Conservation (phyloP, 2,888 invertebrate species). For the Euplagia quadripunctaria region DNA sequence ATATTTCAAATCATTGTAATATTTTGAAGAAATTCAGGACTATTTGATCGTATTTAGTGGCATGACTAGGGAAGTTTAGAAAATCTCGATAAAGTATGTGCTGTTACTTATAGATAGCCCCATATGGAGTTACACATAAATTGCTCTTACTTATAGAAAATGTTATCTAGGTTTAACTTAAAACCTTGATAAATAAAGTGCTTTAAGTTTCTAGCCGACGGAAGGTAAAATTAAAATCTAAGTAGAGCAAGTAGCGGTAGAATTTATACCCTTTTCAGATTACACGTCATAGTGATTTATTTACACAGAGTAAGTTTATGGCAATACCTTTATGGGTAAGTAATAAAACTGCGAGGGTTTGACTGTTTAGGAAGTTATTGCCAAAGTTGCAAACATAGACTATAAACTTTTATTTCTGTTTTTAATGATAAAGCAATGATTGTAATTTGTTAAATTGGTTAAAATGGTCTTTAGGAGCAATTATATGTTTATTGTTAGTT, state of each 20-base stretch:
- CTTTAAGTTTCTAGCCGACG: neutral
- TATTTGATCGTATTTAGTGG: neutral
- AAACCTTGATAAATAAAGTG: neutral
- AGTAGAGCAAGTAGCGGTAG: conserved; percentile 27
- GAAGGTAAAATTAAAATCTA: conserved; percentile 24
- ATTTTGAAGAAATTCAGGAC: neutral
- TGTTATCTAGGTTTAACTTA: too few relatives aligned
- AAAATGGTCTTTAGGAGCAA: too few relatives aligned
- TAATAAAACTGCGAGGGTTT: conserved; percentile 53
- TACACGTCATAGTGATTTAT: conserved; percentile 38
- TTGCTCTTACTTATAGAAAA: too few relatives aligned
- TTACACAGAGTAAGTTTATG: conserved; percentile 35
- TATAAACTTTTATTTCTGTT: neutral
- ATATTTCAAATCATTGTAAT: neutral
- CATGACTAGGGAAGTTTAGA: neutral
- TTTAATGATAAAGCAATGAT: too few relatives aligned
- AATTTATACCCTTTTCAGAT: conserved; percentile 40
- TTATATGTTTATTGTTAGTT: too few relatives aligned
- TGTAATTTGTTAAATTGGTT: too few relatives aligned
- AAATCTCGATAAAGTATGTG: neutral
- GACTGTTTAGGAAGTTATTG: conserved; percentile 46
- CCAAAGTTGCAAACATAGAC: neutral
- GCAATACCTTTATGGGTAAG: conserved; percentile 55
- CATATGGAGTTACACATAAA: too few relatives aligned
- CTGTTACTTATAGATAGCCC: too few relatives aligned